phyloP scores from a whole-genome alignment of 2,888 invertebrate species.

The Pycnomerus fuliginosus region DNA sequence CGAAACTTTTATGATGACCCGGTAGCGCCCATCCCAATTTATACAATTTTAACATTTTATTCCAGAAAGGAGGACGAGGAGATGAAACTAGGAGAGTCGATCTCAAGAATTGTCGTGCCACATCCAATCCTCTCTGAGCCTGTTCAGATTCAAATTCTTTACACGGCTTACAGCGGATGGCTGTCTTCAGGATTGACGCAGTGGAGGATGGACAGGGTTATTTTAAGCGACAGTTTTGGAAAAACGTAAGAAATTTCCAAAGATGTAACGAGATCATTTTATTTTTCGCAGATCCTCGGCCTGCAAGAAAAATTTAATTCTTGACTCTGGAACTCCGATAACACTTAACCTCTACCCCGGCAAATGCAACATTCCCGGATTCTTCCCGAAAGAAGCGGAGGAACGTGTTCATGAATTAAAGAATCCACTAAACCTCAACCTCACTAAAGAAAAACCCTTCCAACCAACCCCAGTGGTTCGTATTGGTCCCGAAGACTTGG shows the following conservation, averaged over 20 bases:
- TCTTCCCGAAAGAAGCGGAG: conserved; percentile 24
- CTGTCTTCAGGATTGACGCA: conserved; percentile 78
- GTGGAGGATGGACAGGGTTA: conserved; percentile 80
- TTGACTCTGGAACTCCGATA: conserved; percentile 73
- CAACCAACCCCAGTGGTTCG: conserved; percentile 50
- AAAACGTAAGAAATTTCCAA: conserved; percentile 60
- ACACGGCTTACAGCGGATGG: conserved; percentile 90
- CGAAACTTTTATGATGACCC: conserved; percentile 86
- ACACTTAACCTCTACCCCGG: conserved; percentile 74
- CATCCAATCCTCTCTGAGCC: conserved; percentile 82
- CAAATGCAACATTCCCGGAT: conserved; percentile 70
- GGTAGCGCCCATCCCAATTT: conserved; percentile 53
- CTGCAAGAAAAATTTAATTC: conserved; percentile 72
- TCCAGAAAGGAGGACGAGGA: conserved; percentile 81
- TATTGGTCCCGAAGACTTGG: conserved; percentile 46
- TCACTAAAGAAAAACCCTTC: conserved; percentile 29
- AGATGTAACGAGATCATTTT: background rate
- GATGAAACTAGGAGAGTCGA: conserved; percentile 68
- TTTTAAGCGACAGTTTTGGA: conserved; percentile 82
- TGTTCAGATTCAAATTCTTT: conserved; percentile 71
- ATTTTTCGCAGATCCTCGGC: conserved; percentile 66
- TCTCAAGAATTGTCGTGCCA: conserved; percentile 82
- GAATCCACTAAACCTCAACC: conserved; percentile 5
- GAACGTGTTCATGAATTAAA: conserved; percentile 18
- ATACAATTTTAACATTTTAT: too few species aligned